Percentiles rank a stretch among this genome's conserved stretches.
Evolutionary conservation across 2,797 vertebrate genomes (phyloP).

Genomic region (Siniperca undulata): DNA sequence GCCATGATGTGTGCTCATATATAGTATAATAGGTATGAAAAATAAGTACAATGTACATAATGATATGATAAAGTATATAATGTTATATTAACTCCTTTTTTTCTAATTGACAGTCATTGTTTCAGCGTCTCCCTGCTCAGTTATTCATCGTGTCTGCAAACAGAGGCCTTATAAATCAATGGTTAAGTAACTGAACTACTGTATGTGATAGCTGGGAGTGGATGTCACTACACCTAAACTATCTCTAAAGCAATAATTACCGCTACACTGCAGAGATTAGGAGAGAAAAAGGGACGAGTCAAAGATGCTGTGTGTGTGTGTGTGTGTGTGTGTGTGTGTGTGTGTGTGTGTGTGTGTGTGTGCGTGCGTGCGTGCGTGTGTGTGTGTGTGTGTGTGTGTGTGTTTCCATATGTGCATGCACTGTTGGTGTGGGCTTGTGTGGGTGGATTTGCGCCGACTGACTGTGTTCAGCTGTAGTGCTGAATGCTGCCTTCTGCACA

Average conservation of each 20-base stretch:
- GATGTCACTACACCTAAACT: constrained; percentile 37
- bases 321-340: constrained; percentile 19
- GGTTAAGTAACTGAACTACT: constrained; percentile 33
- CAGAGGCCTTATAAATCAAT: constrained; percentile 31
- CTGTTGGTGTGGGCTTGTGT: constrained; percentile 42
- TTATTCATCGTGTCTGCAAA: constrained; percentile 24
- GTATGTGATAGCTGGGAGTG: constrained; percentile 1
- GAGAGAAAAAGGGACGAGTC: constrained; percentile 13
- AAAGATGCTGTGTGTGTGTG: constrained; percentile 16
- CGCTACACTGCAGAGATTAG: constrained; percentile 30
- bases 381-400: neutral
- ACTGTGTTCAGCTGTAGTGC: constrained; percentile 17
- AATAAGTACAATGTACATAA: neutral
- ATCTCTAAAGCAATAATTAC: constrained; percentile 49
- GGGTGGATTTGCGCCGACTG: constrained; percentile 35
- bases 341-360: constrained; percentile 13
- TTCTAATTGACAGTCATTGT: constrained; percentile 8
- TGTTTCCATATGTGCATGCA: constrained; percentile 42
- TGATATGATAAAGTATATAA: neutral
- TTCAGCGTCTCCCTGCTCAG: neutral
- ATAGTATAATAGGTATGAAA: neutral
- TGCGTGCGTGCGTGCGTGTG: neutral
- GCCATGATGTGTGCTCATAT: neutral
- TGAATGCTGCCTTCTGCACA: constrained; percentile 29
- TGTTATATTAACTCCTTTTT: neutral